Percentiles rank a stretch among this genome's conserved stretches.
phyloP scores from a whole-genome alignment of 2,113 vertebrate species.

The Rana temporaria region DNA sequence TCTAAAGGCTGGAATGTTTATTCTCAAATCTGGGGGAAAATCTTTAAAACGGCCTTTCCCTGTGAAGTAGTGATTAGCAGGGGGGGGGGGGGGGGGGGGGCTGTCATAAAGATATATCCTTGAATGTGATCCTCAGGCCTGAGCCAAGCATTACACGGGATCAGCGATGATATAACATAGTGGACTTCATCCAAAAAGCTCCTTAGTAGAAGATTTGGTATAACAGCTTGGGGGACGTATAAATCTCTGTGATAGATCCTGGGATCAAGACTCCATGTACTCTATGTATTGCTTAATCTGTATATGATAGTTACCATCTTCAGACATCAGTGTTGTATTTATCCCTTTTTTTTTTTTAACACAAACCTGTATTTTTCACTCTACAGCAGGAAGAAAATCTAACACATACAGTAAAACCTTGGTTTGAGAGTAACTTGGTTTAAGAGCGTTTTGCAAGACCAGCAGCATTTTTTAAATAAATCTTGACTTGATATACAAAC shows the following conservation, averaged over 20 bases:
- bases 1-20: no score
- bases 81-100: no score
- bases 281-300: not conserved
- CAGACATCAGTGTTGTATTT: not conserved
- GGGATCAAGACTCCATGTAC: not conserved
- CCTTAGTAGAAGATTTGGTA: conserved; percentile 11
- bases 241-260: not conserved
- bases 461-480: no score
- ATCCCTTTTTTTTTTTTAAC: not conserved
- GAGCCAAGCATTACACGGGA: conserved; percentile 25
- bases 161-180: not conserved
- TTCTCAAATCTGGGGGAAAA: not conserved
- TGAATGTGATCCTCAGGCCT: not conserved
- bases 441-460: no score
- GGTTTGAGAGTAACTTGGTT: no score
- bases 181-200: conserved; percentile 1
- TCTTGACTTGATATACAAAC: no score
- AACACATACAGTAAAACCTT: no score
- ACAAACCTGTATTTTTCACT: no score
- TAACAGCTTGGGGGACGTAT: not conserved
- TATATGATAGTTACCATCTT: not conserved
- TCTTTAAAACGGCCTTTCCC: not conserved
- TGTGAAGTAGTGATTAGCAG: not conserved
- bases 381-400: no score
- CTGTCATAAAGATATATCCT: not conserved